These are phyloP conservation scores for Aricia agestis DNA, from an alignment of 1,140 invertebrate species.

Conservation along the genomic window DNA sequence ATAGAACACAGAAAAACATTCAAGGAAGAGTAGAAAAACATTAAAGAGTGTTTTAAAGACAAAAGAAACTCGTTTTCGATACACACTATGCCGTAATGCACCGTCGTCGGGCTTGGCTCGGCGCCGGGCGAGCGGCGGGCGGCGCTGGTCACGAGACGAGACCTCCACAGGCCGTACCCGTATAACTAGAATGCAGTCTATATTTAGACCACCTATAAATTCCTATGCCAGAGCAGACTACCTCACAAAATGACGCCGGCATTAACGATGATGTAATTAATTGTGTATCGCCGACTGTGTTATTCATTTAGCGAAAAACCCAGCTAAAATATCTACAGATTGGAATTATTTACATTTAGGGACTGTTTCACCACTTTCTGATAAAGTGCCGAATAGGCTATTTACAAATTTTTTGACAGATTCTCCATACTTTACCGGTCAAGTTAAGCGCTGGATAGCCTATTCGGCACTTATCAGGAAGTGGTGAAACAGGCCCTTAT, in stretches of 20 bases:
- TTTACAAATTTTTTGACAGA: too few species aligned
- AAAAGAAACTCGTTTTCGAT: slow-evolving; percentile 5
- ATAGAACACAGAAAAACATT: not conserved
- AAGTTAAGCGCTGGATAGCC: too few species aligned
- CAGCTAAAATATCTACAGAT: not conserved
- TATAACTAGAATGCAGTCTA: slow-evolving; percentile 38
- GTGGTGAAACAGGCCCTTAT: too few species aligned
- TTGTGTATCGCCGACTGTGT: slow-evolving; percentile 31
- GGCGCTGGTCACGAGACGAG: slow-evolving; percentile 49
- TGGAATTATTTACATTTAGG: too few species aligned
- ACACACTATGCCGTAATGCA: slow-evolving; percentile 3
- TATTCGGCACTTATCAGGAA: too few species aligned
- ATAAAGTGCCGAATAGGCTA: too few species aligned
- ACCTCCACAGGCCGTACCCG: slow-evolving; percentile 26
- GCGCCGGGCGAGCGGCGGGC: slow-evolving; percentile 52
- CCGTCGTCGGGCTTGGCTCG: slow-evolving; percentile 42
- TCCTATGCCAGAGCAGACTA: slow-evolving; percentile 43
- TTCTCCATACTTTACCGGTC: too few species aligned
- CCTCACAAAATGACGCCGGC: slow-evolving; percentile 51
- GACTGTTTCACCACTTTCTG: too few species aligned
- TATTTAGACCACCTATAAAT: slow-evolving; percentile 48
- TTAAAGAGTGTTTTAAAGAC: not conserved
- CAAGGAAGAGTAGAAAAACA: slow-evolving; percentile 25
- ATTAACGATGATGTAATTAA: slow-evolving; percentile 51
- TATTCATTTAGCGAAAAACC: slow-evolving; percentile 3